A percentile compares a stretch with the other conserved stretches of the same genome.
Conservation (phyloP, 2,888 invertebrate species). For the Schizaphis graminum region DNA sequence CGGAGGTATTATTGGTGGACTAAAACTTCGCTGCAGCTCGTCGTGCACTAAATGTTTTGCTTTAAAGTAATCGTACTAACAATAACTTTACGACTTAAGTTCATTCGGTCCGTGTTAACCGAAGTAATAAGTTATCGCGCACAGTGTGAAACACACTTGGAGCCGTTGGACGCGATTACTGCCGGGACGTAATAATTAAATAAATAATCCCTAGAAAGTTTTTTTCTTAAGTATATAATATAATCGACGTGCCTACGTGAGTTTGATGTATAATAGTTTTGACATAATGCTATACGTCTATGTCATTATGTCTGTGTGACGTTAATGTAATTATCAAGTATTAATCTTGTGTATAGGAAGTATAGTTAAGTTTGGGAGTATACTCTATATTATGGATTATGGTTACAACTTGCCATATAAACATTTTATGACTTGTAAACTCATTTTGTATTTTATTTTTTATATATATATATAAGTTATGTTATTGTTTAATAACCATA, state of each 20-base stretch:
- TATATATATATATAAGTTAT: background rate
- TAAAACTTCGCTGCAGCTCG: background rate
- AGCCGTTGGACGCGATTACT: background rate
- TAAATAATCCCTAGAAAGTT: background rate
- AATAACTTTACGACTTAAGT: background rate
- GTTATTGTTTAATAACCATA: background rate
- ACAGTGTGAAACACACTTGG: background rate
- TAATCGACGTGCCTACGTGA: background rate
- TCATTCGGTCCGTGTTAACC: background rate
- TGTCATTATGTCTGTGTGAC: background rate
- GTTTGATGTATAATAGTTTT: background rate
- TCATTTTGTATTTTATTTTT: background rate
- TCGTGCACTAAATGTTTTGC: background rate
- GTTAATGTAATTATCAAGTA: background rate
- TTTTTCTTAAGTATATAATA: background rate
- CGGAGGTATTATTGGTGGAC: background rate
- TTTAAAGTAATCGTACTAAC: background rate
- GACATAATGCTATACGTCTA: background rate
- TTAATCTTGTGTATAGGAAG: background rate
- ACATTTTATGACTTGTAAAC: background rate
- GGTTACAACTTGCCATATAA: background rate
- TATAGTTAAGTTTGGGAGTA: background rate
- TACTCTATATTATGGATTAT: background rate
- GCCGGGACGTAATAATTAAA: background rate
- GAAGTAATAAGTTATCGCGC: background rate